A percentile compares a stretch with the other conserved stretches of the same genome.
Evolutionary conservation across 2,113 vertebrate genomes (phyloP).

Genomic region (Talpa occidentalis): DNA sequence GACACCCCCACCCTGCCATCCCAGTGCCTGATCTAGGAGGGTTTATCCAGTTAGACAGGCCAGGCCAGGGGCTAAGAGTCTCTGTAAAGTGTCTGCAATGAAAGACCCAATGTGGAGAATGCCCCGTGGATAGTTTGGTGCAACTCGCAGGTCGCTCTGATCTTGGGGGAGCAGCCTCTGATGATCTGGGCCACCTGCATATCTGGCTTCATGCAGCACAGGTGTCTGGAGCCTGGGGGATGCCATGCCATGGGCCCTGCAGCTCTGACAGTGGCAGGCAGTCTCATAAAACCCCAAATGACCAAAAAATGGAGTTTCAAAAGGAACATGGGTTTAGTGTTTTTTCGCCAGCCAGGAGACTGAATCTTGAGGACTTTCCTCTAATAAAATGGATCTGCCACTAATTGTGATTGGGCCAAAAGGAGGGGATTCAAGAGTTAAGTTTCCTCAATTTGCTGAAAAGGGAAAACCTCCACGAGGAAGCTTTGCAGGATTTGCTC

Average conservation of each 20-base stretch:
- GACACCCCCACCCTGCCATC: not conserved
- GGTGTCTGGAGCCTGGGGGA: not conserved
- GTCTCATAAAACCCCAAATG: not conserved
- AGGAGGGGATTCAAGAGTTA: not conserved
- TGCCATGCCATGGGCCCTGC: too few species aligned
- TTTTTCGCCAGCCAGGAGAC: not conserved
- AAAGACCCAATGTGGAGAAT: not conserved
- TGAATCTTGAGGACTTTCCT: not conserved
- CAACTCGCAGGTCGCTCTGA: not conserved
- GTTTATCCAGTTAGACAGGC: not conserved
- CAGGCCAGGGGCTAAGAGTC: not conserved
- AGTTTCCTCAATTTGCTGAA: not conserved
- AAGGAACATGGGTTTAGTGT: not conserved
- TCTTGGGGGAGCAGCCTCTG: not conserved
- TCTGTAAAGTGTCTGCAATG: not conserved
- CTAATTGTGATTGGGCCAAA: not conserved
- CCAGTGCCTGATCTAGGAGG: not conserved
- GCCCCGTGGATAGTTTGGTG: not conserved
- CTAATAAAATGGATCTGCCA: not conserved
- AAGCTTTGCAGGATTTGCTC: not conserved
- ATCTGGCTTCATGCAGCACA: not conserved
- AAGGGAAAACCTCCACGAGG: not conserved
- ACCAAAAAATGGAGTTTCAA: not conserved
- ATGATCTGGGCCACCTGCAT: not conserved
- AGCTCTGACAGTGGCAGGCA: not conserved